A percentile compares a stretch with the other conserved stretches of the same genome.
These are phyloP conservation scores for Anguilla marmorata DNA, from an alignment of 2,797 vertebrate genomes.

Conservation along the genomic window DNA sequence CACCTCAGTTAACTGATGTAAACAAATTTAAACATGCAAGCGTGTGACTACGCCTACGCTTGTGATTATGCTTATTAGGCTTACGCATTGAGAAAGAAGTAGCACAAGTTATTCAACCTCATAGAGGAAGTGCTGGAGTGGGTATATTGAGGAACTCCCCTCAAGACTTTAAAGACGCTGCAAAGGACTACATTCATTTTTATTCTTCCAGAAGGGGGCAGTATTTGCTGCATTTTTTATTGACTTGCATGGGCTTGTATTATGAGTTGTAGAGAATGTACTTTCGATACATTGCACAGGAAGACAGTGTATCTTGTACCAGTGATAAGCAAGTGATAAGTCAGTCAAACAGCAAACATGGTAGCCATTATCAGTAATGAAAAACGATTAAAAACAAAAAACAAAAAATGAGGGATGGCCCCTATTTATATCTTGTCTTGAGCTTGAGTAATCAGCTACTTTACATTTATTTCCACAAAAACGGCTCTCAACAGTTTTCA, in stretches of 20 bases:
- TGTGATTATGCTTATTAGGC: neutral
- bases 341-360: neutral
- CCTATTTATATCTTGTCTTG: neutral
- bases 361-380: neutral
- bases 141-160: neutral
- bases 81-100: neutral
- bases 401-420: neutral
- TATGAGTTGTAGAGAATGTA: neutral
- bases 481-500: neutral
- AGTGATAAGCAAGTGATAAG: neutral
- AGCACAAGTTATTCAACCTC: neutral
- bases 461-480: neutral
- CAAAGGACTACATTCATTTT: neutral
- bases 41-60: no score
- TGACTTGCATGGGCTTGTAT: neutral
- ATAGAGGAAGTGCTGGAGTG: neutral
- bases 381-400: neutral
- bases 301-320: neutral
- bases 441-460: neutral
- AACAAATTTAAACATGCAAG: neutral
- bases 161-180: neutral
- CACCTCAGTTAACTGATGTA: neutral
- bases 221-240: conserved; percentile 1
- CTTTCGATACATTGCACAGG: no score
- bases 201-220: neutral